Evolutionary conservation across 2,797 vertebrate species (phyloP).

Genomic region (Salmo trutta): DNA sequence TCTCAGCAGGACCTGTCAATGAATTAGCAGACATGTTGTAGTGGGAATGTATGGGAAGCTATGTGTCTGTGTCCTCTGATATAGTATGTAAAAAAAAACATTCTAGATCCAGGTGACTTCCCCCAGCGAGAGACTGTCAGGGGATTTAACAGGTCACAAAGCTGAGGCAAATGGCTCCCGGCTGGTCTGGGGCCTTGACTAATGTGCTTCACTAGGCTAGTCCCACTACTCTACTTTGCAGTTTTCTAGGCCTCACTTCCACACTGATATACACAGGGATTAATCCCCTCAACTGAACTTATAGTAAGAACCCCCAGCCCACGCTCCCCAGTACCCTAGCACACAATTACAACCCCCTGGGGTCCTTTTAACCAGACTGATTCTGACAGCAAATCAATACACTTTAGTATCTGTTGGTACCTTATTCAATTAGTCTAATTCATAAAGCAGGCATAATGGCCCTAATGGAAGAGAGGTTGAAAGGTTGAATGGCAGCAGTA

Average conservation of each 20-base stretch:
- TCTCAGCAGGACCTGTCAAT: not conserved
- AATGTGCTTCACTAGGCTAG: conserved; percentile 30
- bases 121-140: conserved; percentile 39
- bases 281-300: not conserved
- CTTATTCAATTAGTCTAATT: conserved; percentile 55
- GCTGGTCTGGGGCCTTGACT: conserved; percentile 37
- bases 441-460: conserved; percentile 45
- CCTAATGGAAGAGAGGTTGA: conserved; percentile 23
- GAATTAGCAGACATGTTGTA: conserved; percentile 1
- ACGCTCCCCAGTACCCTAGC: not conserved
- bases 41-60: conserved; percentile 28
- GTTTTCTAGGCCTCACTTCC: not conserved
- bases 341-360: conserved; percentile 11
- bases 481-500: conserved; percentile 16
- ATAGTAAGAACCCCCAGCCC: not conserved
- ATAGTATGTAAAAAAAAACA: conserved; percentile 32
- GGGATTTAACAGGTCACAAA: conserved; percentile 49
- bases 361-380: conserved; percentile 44
- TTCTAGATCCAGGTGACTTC: conserved; percentile 45
- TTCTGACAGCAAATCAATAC: conserved; percentile 56
- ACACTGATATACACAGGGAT: not conserved
- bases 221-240: not conserved
- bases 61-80: conserved; percentile 29
- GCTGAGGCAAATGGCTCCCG: conserved; percentile 33
- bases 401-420: conserved; percentile 44